Evolutionary conservation across 1,140 invertebrate genomes (phyloP).

Genomic region (Drosophila melanogaster): DNA sequence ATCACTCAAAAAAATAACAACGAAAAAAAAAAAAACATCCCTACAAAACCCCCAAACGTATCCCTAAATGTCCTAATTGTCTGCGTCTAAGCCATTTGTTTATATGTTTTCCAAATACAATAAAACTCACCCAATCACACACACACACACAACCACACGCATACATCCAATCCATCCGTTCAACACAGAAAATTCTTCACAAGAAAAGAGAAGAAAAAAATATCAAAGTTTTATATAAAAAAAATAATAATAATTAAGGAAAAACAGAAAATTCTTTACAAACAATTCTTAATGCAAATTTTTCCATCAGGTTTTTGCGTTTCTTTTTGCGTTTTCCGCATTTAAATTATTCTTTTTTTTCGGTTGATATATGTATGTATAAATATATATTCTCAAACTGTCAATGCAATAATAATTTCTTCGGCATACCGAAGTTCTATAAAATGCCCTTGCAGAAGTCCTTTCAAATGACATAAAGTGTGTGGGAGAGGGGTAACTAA

Average conservation of each 20-base stretch:
- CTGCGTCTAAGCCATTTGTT: constrained; percentile 86
- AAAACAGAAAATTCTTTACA: constrained; percentile 61
- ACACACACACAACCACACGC: constrained; percentile 40
- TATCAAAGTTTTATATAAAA: constrained; percentile 28
- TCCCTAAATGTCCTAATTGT: constrained; percentile 86
- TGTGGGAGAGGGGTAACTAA: not conserved
- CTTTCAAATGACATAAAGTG: not conserved
- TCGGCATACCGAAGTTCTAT: constrained; percentile 14
- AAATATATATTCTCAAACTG: constrained; percentile 18
- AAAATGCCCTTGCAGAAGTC: constrained; percentile 35
- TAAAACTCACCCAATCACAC: constrained; percentile 52
- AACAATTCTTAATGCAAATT: constrained; percentile 77
- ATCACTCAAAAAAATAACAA: constrained; percentile 47
- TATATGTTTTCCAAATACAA: constrained; percentile 84
- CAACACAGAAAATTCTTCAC: constrained; percentile 40
- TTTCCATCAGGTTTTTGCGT: constrained; percentile 37
- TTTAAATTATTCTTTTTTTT: constrained; percentile 10
- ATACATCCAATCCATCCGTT: constrained; percentile 49
- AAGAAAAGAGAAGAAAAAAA: constrained; percentile 35
- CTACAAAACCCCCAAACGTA: constrained; percentile 68
- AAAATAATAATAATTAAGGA: constrained; percentile 38
- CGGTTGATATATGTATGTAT: constrained; percentile 23
- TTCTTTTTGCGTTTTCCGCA: constrained; percentile 24
- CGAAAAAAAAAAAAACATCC: constrained; percentile 48
- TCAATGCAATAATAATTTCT: constrained; percentile 9